Base-by-base conservation (phyloP, 1,140 invertebrate species). In the Panonychus citri region DNA sequence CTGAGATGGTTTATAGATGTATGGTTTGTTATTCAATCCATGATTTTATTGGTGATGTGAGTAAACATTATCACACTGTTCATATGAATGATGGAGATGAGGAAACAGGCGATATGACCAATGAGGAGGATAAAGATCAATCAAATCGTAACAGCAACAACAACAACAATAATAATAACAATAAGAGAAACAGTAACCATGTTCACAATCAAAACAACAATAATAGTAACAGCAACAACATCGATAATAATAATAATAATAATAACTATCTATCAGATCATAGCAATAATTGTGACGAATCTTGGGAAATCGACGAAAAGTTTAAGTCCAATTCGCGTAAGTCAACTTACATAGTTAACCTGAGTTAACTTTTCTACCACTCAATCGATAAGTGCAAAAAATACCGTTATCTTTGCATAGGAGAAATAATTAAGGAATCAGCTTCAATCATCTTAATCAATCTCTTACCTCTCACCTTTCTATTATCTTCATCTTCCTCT, bases 1-100 rank as follows among this genome's bases (percentile, higher is more conserved):
- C 59, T 19, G 59, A 61, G 49, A 59, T 57, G 27, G 58, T 61
- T 26, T 61, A 61, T 34, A 26, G 59, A 24, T 61, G 59, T 43
- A 59, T 60, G 53, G 30, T 55, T 27, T 61, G 59, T 50, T 26
- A 5, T 2, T 27, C 25, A 12, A 53, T 61, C n/a, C n/a, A 51
- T 40, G 59, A 61, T 8, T 27, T 8, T 12, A 25, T 57, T n/a
- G 55, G 39, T 26, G 55, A 59, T 21, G 54, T 40, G 12, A 48
- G 53, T 25, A 21, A 30, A 46, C 58, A 59, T 27, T 59, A 59
- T 53, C 58, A 57, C 12, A 28, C n/a, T 17, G 42, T 53, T 17
- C 58, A 59, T 50, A 49, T 58, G n/a, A 53, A 42, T 28, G 46
- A 40, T 10, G 40, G 27, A 34, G 7, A 27, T 26, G 25, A 34